Evolutionary conservation across 2,797 vertebrate genomes (phyloP).

Genomic region (Lemur catta): DNA sequence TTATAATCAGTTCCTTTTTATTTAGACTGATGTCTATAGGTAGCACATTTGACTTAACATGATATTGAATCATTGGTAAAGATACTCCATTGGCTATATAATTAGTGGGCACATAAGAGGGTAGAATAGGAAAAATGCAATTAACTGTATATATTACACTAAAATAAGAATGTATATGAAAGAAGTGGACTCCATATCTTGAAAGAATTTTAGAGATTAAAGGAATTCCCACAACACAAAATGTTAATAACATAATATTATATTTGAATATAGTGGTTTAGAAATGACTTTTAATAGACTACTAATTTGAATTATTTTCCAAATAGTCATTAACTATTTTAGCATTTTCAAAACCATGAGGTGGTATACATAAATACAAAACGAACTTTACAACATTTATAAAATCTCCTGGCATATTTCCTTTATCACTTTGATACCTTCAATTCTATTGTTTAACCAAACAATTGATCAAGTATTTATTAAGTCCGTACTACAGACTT

Average conservation of each 20-base stretch:
- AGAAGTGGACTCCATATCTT: background rate
- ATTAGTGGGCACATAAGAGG: background rate
- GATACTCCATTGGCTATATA: background rate
- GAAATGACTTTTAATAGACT: background rate
- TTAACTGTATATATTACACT: background rate
- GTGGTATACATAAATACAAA: background rate
- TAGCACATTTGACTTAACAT: conserved; percentile 28
- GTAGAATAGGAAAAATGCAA: conserved; percentile 11
- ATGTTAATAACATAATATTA: background rate
- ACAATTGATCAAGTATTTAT: background rate
- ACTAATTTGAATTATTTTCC: conserved; percentile 10
- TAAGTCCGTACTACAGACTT: background rate
- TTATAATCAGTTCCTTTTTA: conserved; percentile 35
- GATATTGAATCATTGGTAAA: conserved; percentile 20
- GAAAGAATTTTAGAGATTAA: conserved; percentile 14
- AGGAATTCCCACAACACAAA: background rate
- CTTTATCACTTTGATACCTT: background rate
- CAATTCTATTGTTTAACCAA: background rate
- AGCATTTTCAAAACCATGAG: background rate
- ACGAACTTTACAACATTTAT: background rate
- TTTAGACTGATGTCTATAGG: background rate
- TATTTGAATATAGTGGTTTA: background rate
- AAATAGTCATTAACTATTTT: conserved; percentile 35
- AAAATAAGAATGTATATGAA: background rate
- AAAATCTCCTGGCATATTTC: background rate